These are phyloP conservation scores for Brassicogethes aeneus DNA, from an alignment of 2,888 invertebrate genomes.

Conservation along the genomic window DNA sequence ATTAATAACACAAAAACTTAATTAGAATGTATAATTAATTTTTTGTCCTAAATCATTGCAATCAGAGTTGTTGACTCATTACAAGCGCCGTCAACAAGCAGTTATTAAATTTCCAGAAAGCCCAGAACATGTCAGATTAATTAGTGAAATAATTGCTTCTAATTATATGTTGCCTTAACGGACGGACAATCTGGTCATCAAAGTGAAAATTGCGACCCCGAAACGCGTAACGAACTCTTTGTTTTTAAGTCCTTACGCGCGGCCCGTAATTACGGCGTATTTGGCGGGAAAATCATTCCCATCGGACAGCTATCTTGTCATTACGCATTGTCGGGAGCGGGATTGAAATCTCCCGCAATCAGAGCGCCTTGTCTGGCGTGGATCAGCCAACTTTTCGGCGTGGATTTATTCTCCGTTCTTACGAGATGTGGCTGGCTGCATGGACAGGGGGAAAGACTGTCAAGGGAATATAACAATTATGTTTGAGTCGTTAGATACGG, in stretches of 20 bases:
- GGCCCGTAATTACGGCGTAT: conserved; percentile 34
- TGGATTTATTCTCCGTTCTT: conserved; percentile 19
- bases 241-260: neutral
- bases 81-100: no score
- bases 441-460: conserved; percentile 9
- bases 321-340: conserved; percentile 30
- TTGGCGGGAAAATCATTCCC: conserved; percentile 23
- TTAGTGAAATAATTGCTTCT: no score
- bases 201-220: no score
- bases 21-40: no score
- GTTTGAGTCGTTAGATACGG: conserved; percentile 41
- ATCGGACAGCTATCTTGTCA: conserved; percentile 38
- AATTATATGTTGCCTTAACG: no score
- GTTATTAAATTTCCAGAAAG: no score
- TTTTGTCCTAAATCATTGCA: no score
- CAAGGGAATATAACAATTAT: conserved; percentile 38
- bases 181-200: no score
- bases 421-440: conserved; percentile 25
- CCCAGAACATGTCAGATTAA: no score
- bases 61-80: no score
- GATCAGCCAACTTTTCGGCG: conserved; percentile 31
- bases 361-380: conserved; percentile 31
- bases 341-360: conserved; percentile 30
- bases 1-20: no score
- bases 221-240: neutral